phyloP scores from a whole-genome alignment of 2,113 vertebrate species.

The Crotophaga sulcirostris region DNA sequence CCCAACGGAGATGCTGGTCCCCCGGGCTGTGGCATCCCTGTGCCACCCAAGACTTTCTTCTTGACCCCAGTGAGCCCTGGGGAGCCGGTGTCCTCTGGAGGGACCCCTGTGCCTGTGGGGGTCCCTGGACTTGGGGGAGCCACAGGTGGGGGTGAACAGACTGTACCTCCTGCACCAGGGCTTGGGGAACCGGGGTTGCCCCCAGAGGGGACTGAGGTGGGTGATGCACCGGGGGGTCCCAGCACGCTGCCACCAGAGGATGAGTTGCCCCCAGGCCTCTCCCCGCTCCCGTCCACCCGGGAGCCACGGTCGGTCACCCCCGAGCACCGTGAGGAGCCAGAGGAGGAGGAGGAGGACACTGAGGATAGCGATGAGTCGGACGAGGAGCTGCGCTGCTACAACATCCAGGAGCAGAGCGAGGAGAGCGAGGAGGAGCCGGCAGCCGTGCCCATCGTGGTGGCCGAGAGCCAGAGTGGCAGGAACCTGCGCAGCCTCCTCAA shows the following conservation, averaged over 20 bases:
- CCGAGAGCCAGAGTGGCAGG: slow-evolving; percentile 84
- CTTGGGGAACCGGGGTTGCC: not conserved
- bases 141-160: not conserved
- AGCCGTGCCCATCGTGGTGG: slow-evolving; percentile 88
- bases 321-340: slow-evolving; percentile 70
- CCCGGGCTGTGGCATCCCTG: not conserved
- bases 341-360: slow-evolving; percentile 85
- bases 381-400: slow-evolving; percentile 87
- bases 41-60: slow-evolving; percentile 50
- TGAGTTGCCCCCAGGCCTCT: not conserved
- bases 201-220: not conserved
- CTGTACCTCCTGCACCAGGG: fast-evolving
- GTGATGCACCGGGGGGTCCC: not conserved
- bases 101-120: not conserved
- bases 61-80: slow-evolving; percentile 38
- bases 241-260: not conserved
- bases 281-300: not conserved
- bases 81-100: not conserved
- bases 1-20: not conserved
- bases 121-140: not conserved
- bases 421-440: slow-evolving; percentile 90
- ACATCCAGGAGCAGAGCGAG: slow-evolving; percentile 88
- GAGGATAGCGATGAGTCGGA: slow-evolving; percentile 94
- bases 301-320: not conserved
- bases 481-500: slow-evolving; percentile 93